Evolutionary conservation across 2,113 vertebrate genomes (phyloP), one percentile per base, ranked within the genome.

Genomic region (Gasterosteus nipponicus): DNA sequence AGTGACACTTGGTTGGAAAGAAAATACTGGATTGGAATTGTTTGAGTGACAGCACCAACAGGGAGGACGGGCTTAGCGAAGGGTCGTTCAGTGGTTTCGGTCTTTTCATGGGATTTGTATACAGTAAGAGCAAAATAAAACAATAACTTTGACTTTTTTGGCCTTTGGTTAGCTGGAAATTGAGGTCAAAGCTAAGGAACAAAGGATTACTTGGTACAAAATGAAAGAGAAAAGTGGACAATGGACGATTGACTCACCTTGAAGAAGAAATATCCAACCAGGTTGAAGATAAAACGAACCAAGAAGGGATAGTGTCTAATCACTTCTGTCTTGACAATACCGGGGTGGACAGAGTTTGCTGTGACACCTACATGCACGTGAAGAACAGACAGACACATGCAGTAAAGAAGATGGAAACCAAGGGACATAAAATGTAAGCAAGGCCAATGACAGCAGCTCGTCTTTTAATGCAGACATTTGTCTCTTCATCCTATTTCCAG

Each of bases 341-440:
- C 96, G 0, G 97, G 96, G 63, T 94, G 94, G 61, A 96, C 73
- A 0, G 93, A 93, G 31, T 96, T 98, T 75, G 85, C 94, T 0
- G 93, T 94, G 86, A 98, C 96, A 14, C 93, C 96, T 97, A 67
- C 29, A 14, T 12, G 46, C 7, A 54, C 12, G 59, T 10, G 14
- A 7, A 62, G 19, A 71, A 16, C 26, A 57, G 26, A 57, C 26
- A 31, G 0, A 57, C 12, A 79, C 3, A 49, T 2, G 66, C 22
- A 57, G 8, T 4, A 26, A 7, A 9, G 19, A 22, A 9, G 22
- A 22, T 0, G 54, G 7, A 67, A 71, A 69, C 56, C 73, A 14
- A 35, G 38, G 1, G 3, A 19, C 12, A 54, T 15, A 9, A 1
- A 38, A 69, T 67, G 26, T 7, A 5, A 53, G 15, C 22, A 6